Base-by-base conservation (phyloP, 2,888 invertebrate species). In the Monopis laevigella region DNA sequence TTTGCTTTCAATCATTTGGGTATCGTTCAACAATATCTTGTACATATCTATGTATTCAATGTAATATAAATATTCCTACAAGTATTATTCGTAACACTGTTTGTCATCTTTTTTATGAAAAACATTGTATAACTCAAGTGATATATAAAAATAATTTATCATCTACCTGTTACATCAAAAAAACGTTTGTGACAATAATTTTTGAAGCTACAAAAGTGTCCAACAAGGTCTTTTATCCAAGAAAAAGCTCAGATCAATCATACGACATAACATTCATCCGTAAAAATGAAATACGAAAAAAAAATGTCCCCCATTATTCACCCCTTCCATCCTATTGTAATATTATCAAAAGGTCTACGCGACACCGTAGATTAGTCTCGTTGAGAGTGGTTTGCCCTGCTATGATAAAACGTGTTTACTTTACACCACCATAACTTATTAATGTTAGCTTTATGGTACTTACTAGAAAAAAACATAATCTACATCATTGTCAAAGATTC, bases 321-420 rank as follows among this genome's bases (percentile, higher is more conserved):
- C 71, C 69, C 70, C 70, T 65, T 64, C 65, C 54, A 68, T 65
- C 63, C 65, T 54, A 68, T 72, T 71, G 72, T 71, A 54, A 52
- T 51, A 45, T 51, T 51, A 51, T 50, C 49, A 52, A 52, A 53
- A 51, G 48, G 49, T 53, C 56, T 60, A 65, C 38, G 44, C 38
- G 44, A 44, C 44, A 44, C 28, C 29, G 28, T 62, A 77, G 77
- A 80, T 78, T 80, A 78, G 68, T 69, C 65, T 63, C 58, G 62
- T 65, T 56, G 62, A 63, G 57, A 49, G 43, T 21, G 32, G 32
- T 17, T 16, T 4, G 17, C 16, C 17, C 16, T 6, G 29, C 12
- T 10, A 17, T 32, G 32, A 17, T 10, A 32, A 32, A 32, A 32
- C 17, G 32, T n/a, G n/a, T n/a, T 32, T 32, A 11, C n/a, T n/a